Evolutionary conservation across 2,797 vertebrate genomes (phyloP).

Genomic region (Arremon aurantiirostris): DNA sequence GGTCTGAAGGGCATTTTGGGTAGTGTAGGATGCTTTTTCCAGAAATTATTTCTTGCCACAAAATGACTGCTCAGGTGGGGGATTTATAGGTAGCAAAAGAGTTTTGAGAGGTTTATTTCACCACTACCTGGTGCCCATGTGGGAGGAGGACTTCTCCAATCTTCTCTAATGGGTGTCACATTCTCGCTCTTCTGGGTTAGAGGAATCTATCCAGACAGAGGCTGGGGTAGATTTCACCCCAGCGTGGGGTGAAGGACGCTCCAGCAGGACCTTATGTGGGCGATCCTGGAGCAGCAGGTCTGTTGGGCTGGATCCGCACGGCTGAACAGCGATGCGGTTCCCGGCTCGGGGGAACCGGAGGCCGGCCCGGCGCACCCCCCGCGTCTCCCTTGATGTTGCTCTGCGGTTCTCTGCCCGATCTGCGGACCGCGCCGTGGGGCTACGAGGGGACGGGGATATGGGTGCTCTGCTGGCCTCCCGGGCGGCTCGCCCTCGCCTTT

Average conservation of each 20-base stretch:
- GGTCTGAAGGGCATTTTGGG: neutral
- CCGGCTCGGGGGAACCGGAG: too few relatives aligned
- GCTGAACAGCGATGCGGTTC: too few relatives aligned
- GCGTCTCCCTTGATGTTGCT: neutral
- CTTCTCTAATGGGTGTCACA: neutral
- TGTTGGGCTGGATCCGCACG: fast-evolving
- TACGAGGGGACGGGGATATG: neutral
- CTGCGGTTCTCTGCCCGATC: neutral
- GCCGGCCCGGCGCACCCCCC: too few relatives aligned
- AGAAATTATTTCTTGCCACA: neutral
- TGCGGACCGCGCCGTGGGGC: too few relatives aligned
- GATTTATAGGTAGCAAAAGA: neutral
- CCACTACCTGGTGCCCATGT: neutral
- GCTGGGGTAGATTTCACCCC: too few relatives aligned
- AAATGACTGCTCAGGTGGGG: neutral
- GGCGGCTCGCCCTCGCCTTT: neutral
- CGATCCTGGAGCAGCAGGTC: neutral
- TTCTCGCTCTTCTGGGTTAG: neutral
- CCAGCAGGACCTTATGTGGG: fast-evolving
- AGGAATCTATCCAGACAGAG: neutral
- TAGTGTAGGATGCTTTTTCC: neutral
- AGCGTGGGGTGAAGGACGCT: fast-evolving
- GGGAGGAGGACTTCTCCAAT: neutral
- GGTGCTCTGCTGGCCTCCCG: too few relatives aligned
- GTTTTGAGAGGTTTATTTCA: neutral